Conservation (phyloP, 2,888 invertebrate genomes). For the Cryptocephalus primarius region DNA sequence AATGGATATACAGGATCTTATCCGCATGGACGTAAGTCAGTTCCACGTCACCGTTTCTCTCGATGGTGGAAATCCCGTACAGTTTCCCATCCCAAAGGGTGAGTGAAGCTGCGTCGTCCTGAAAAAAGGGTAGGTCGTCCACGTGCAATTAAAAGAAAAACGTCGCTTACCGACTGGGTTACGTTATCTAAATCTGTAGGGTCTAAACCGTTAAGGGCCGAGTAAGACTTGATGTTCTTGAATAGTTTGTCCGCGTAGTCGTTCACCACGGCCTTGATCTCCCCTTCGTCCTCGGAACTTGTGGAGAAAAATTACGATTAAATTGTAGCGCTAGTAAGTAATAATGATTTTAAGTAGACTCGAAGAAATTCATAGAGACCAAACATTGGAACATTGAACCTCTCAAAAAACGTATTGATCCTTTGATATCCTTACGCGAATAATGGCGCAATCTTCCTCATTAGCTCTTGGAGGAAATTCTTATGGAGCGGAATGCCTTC, state of each 20-base stretch:
- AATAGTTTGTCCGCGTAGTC: slow-evolving; percentile 40
- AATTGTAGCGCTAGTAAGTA: not conserved
- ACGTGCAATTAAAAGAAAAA: not conserved
- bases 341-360: too few relatives aligned
- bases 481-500: too few relatives aligned
- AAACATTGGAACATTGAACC: too few relatives aligned
- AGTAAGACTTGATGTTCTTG: slow-evolving; percentile 30
- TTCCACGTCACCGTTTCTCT: slow-evolving; percentile 39
- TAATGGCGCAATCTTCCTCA: not conserved
- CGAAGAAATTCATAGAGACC: too few relatives aligned
- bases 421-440: not conserved
- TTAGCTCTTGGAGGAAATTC: too few relatives aligned
- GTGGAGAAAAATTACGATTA: not conserved
- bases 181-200: not conserved
- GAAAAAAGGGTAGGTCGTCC: slow-evolving; percentile 23
- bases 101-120: not conserved
- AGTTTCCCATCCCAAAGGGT: slow-evolving; percentile 38
- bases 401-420: too few relatives aligned
- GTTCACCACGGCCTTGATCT: slow-evolving; percentile 5
- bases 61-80: slow-evolving; percentile 39
- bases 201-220: not conserved
- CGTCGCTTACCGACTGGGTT: not conserved
- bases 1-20: not conserved
- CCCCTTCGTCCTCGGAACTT: not conserved
- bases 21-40: slow-evolving; percentile 1